These are phyloP conservation scores for Orthosia incerta DNA, from an alignment of 2,888 invertebrate genomes.

Conservation along the genomic window DNA sequence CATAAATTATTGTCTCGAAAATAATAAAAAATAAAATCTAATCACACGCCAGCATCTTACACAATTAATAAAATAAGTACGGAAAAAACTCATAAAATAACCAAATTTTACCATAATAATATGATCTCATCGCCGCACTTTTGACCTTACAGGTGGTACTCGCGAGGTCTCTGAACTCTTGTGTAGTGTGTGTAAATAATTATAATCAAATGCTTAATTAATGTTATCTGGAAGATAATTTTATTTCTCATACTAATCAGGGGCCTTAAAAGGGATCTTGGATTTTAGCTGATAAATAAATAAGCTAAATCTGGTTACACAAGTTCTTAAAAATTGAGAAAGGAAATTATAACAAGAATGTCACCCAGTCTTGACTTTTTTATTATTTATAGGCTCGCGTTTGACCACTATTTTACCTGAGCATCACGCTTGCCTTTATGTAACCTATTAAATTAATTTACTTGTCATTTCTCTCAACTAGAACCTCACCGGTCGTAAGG, in stretches of 20 bases:
- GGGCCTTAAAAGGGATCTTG: background rate
- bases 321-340: background rate
- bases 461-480: background rate
- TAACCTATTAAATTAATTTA: background rate
- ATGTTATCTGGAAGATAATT: slow-evolving; percentile 13
- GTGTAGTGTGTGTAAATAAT: slow-evolving; percentile 17
- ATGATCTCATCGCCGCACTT: slow-evolving; percentile 45
- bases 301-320: background rate
- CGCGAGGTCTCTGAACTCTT: slow-evolving; percentile 52
- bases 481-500: background rate
- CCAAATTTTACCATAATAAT: slow-evolving; percentile 10
- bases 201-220: slow-evolving; percentile 14
- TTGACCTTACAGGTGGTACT: slow-evolving; percentile 38
- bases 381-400: background rate
- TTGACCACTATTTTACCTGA: background rate
- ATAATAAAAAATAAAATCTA: background rate
- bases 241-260: slow-evolving; percentile 10
- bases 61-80: background rate
- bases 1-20: background rate
- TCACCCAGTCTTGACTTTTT: background rate
- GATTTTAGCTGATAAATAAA: background rate
- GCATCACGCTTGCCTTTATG: no score
- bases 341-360: background rate
- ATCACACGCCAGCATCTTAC: background rate
- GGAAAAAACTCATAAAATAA: background rate